phyloP scores from a whole-genome alignment of 2,888 invertebrate species.

The Drosophila meridiana region DNA sequence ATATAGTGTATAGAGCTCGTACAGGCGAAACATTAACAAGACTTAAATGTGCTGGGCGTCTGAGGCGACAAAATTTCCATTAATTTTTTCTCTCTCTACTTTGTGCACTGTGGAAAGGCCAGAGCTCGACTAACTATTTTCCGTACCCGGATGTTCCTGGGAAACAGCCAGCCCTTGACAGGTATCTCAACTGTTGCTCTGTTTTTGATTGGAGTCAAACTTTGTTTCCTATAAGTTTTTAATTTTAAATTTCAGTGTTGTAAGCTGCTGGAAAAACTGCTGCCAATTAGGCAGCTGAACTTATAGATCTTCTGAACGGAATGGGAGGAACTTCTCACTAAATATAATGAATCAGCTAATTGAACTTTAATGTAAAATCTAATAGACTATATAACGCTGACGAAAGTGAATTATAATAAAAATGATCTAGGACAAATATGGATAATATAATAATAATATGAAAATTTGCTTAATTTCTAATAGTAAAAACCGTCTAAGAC shows the following conservation, averaged over 20 bases:
- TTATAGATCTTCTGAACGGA: not conserved
- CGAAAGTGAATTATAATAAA: no score
- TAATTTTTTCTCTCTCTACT: not conserved
- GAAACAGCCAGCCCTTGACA: conserved; percentile 5
- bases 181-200: not conserved
- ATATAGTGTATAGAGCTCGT: conserved; percentile 62
- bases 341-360: not conserved
- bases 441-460: no score
- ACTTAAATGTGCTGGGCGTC: not conserved
- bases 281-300: not conserved
- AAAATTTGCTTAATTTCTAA: no score
- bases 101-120: conserved; percentile 9
- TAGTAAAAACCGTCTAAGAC: no score
- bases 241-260: not conserved
- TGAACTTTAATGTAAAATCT: not conserved
- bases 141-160: not conserved
- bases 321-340: not conserved
- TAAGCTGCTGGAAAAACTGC: not conserved
- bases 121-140: conserved; percentile 18
- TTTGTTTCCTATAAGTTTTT: no score
- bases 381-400: no score
- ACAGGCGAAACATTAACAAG: conserved; percentile 67
- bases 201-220: not conserved
- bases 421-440: no score
- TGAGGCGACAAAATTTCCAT: not conserved